These are phyloP conservation scores for Electrophaes corylata DNA, from an alignment of 2,888 invertebrate species.

Conservation along the genomic window DNA sequence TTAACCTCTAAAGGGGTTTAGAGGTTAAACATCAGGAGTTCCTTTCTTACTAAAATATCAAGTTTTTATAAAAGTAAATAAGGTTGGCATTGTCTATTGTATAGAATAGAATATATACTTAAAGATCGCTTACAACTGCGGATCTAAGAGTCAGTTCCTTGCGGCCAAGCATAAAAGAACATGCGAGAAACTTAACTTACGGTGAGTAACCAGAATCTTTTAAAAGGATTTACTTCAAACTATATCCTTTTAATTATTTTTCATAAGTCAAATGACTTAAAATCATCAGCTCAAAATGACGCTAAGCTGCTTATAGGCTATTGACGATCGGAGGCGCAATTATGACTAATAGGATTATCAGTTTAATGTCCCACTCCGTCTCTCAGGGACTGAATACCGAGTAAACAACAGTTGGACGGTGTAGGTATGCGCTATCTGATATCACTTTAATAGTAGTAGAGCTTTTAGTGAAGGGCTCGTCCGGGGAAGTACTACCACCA, in stretches of 20 bases:
- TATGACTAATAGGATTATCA: slow-evolving; percentile 23
- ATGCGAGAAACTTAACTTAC: no score
- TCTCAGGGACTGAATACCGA: not conserved
- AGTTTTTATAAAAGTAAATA: no score
- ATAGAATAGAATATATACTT: no score
- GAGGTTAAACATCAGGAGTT: no score
- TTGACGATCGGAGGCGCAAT: slow-evolving; percentile 21
- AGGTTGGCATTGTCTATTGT: no score
- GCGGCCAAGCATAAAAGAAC: no score
- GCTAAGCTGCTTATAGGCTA: slow-evolving; percentile 24
- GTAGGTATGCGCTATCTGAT: not conserved
- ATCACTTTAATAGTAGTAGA: not conserved
- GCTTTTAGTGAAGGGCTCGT: no score
- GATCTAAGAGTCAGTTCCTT: no score
- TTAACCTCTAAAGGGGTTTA: no score
- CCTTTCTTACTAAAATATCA: no score
- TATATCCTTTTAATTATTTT: not conserved
- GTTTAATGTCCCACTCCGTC: slow-evolving; percentile 12
- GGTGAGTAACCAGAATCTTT: not conserved
- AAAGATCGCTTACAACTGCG: no score
- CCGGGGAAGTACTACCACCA: no score
- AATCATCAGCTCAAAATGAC: slow-evolving; percentile 16
- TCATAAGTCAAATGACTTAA: not conserved
- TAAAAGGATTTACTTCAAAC: not conserved
- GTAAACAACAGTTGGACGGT: not conserved